Evolutionary conservation across 1,140 invertebrate genomes (phyloP), one percentile per base, ranked within the genome.

Genomic region (Campoletis sonorensis): DNA sequence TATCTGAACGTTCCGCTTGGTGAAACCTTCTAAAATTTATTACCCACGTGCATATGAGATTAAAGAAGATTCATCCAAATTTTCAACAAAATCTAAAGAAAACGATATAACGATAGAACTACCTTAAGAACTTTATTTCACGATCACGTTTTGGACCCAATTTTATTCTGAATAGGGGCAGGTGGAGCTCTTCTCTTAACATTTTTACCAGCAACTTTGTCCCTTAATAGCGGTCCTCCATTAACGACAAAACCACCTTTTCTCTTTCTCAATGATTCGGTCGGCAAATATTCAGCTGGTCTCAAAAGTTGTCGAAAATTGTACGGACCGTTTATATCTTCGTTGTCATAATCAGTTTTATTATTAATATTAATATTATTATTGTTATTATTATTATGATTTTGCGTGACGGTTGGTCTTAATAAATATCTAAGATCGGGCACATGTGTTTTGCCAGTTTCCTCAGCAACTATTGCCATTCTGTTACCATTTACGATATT

Each of bases 221-320:
- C 84, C 58, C 85, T 89, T 8, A 82, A 26, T 2, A 81, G 49
- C 0, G 80, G 49, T 18, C 81, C 75, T 18, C 85, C 86, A 26
- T 87, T 89, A 21, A 81, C 82, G 33, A 80, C 85, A 0, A 86
- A 51, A 7, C 82, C 86, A 3, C 94, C 93, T 87, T 94, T 94
- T n/a, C 94, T 91, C 86, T 95, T 95, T n/a, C 95, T 91, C 18
- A 96, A 88, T 33, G 95, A 96, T 84, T 95, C 95, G 0, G 95
- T 96, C 0, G 95, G 95, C 8, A 95, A 93, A 82, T 94, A 93
- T 76, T 94, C 92, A 0, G 95, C 95, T 15, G 94, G 95, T 76
- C 95, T 90, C 10, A 96, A 86, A 10, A 96, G 86, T 85, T 95
- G 94, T 68, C 95, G 92, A 85, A 96, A 96, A 85, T 96, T 94